A percentile compares a stretch with the other conserved stretches of the same genome.
phyloP scores from a whole-genome alignment of 2,888 invertebrate species.

The Volucella inanis region DNA sequence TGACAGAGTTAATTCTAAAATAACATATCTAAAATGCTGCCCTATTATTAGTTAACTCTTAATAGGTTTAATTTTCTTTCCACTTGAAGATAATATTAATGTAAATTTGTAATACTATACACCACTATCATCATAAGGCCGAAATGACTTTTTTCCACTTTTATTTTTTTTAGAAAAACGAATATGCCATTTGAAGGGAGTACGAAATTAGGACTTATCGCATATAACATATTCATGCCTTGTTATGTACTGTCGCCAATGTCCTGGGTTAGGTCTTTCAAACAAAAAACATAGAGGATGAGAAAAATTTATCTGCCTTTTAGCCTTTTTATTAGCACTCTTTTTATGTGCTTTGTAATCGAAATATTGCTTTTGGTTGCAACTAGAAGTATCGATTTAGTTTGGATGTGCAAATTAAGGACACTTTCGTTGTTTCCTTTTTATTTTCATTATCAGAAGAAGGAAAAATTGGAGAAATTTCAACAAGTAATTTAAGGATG shows the following conservation, averaged over 20 bases:
- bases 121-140: conserved; percentile 41
- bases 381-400: conserved; percentile 43
- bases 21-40: neutral
- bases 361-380: conserved; percentile 47
- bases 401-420: conserved; percentile 32
- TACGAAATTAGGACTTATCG: conserved; percentile 64
- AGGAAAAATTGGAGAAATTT: neutral
- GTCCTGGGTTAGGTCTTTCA: conserved; percentile 49
- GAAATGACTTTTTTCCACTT: conserved; percentile 50
- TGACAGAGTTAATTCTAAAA: neutral
- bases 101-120: conserved; percentile 62
- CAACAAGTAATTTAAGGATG: neutral
- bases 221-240: conserved; percentile 37
- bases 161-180: conserved; percentile 12
- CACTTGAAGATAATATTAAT: conserved; percentile 55
- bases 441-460: neutral
- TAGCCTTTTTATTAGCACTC: conserved; percentile 28
- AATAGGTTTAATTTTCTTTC: conserved; percentile 49
- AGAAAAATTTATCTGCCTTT: conserved; percentile 52
- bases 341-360: conserved; percentile 42
- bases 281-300: conserved; percentile 18
- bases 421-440: neutral
- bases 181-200: conserved; percentile 49
- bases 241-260: conserved; percentile 17
- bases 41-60: conserved; percentile 49